phyloP scores from a whole-genome alignment of 1,140 invertebrate genomes.

The Glossosoma conforme region DNA sequence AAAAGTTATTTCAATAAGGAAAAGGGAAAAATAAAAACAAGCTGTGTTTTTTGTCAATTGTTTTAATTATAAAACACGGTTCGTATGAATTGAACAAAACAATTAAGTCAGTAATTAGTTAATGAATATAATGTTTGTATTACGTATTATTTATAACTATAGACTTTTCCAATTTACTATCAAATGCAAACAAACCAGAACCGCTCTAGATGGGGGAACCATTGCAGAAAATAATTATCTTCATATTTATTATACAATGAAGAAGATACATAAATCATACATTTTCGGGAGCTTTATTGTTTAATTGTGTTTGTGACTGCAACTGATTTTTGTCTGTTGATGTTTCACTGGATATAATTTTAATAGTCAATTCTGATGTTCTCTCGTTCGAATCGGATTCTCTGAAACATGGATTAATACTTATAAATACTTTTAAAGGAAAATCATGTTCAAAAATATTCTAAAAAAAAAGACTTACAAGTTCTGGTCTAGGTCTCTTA shows the following conservation, averaged over 20 bases:
- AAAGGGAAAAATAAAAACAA: no score
- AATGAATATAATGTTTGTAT: background rate
- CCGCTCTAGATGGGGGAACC: background rate
- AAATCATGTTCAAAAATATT: background rate
- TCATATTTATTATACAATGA: background rate
- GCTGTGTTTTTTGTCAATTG: background rate
- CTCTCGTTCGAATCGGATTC: no score
- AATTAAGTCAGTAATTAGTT: no score
- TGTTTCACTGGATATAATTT: no score
- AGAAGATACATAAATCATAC: background rate
- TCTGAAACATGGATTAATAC: background rate
- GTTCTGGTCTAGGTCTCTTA: background rate
- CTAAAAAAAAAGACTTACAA: background rate
- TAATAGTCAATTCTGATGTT: no score
- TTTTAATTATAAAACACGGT: background rate
- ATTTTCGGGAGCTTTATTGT: background rate
- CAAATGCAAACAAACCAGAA: background rate
- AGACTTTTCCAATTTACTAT: background rate
- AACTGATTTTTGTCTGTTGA: background rate
- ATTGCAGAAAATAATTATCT: background rate
- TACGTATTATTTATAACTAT: background rate
- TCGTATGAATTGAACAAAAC: no score
- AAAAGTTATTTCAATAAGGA: no score
- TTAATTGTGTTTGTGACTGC: background rate
- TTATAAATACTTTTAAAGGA: background rate